Evolutionary conservation across 2,888 invertebrate genomes (phyloP), one percentile per base, ranked within the genome.

Genomic region (Autographa gamma): DNA sequence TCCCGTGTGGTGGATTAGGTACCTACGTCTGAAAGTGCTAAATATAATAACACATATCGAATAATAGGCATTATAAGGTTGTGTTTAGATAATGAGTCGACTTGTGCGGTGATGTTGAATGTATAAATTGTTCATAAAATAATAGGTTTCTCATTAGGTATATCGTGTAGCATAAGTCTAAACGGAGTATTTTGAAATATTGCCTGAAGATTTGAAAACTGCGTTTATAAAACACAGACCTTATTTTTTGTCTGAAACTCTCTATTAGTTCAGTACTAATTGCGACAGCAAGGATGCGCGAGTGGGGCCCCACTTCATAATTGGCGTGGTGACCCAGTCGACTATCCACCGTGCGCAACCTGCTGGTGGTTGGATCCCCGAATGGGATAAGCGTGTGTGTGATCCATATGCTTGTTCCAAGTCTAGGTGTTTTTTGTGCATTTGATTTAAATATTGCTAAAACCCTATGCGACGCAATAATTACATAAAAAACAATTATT

Each of bases 81-180:
- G n/a, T 48, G 48, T 48, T 16, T 48, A 5, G n/a, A 48, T n/a
- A 48, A n/a, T 48, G n/a, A n/a, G 48, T 48, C 4, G 43, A 16
- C 48, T n/a, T 48, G n/a, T 48, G n/a, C n/a, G n/a, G 48, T n/a
- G 48, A 48, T n/a, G n/a, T 48, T 8, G 48, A 48, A 48, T 48
- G n/a, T n/a, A 6, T n/a, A 16, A n/a, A 6, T 48, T n/a, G n/a
- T 48, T 48, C n/a, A 48, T n/a, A 7, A 48, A 48, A 48, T 8
- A n/a, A n/a, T 38, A 48, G n/a, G n/a, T n/a, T n/a, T 48, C 48
- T 48, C 7, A 48, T 48, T 48, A 48, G 5, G n/a, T n/a, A 38
- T 38, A 38, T 11, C 11, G 38, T 11, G 9, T 38, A 38, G 38
- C 38, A 11, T 38, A 38, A 11, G 38, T n/a, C 8, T 48, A 6